phyloP scores from a whole-genome alignment of 2,113 vertebrate genomes.

The Chionis minor region DNA sequence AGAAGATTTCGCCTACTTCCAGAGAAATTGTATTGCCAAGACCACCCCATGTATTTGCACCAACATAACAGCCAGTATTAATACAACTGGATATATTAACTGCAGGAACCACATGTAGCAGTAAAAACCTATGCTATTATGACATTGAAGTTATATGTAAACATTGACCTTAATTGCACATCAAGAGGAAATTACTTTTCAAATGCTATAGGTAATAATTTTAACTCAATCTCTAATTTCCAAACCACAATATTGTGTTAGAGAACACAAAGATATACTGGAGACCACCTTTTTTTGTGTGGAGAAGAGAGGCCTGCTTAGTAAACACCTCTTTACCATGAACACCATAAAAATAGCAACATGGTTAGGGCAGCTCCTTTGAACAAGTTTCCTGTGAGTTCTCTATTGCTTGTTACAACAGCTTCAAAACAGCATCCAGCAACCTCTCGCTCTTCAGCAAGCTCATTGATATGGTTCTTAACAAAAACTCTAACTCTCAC shows the following conservation, averaged over 20 bases:
- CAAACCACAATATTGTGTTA: background rate
- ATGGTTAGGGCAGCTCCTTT: background rate
- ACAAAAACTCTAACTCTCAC: background rate
- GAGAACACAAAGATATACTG: background rate
- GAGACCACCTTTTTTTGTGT: background rate
- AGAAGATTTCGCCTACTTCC: background rate
- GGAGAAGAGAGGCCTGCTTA: background rate
- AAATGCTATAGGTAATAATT: conserved; percentile 14
- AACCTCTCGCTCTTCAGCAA: background rate
- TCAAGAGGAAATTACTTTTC: conserved; percentile 63
- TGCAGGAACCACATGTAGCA: conserved; percentile 20
- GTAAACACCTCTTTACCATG: background rate
- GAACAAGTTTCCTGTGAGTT: fast-evolving
- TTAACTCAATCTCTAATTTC: conserved; percentile 25
- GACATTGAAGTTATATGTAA: conserved; percentile 36
- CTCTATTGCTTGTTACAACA: background rate
- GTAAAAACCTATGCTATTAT: conserved; percentile 30
- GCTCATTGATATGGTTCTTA: background rate
- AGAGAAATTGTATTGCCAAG: background rate
- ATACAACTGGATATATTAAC: conserved; percentile 42
- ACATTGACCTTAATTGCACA: conserved; percentile 34
- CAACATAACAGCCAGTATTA: background rate
- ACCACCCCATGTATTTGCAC: background rate
- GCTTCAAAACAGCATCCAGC: background rate
- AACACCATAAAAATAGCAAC: background rate